Conservation (phyloP, 2,113 vertebrate genomes). For the Cynopterus brachyotis region DNA sequence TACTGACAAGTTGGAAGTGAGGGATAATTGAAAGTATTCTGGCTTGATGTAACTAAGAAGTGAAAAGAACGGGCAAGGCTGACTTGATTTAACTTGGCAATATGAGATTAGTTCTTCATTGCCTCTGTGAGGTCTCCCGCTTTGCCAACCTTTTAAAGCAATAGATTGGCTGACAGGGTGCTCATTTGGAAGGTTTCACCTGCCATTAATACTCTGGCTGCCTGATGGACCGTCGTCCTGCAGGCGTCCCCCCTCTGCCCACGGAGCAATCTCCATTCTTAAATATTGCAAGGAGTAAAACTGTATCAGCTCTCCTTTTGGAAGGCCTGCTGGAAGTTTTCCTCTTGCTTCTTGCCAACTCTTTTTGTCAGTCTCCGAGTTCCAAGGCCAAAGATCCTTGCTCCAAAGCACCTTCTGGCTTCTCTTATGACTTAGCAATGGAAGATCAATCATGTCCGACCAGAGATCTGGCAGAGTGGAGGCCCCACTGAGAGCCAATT, state of each 20-base stretch:
- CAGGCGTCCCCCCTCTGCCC: not conserved
- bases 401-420: constrained; percentile 36
- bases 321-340: constrained; percentile 57
- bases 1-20: constrained; percentile 70
- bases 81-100: constrained; percentile 82
- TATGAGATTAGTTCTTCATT: constrained; percentile 75
- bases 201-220: constrained; percentile 70
- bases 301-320: not conserved
- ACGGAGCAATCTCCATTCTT: not conserved
- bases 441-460: constrained; percentile 40
- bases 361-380: constrained; percentile 50
- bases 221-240: constrained; percentile 53
- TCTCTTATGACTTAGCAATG: constrained; percentile 55
- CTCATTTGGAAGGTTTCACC: constrained; percentile 77
- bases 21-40: constrained; percentile 74
- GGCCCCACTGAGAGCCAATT: not conserved
- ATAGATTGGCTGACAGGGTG: constrained; percentile 66
- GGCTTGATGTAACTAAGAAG: constrained; percentile 73
- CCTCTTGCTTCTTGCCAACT: constrained; percentile 40
- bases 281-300: constrained; percentile 30
- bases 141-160: constrained; percentile 70
- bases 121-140: constrained; percentile 34
- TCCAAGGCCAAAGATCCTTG: constrained; percentile 49
- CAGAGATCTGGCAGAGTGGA: constrained; percentile 23
- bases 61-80: constrained; percentile 65